phyloP scores from a whole-genome alignment of 1,140 invertebrate species.

The Bacillus rossius region DNA sequence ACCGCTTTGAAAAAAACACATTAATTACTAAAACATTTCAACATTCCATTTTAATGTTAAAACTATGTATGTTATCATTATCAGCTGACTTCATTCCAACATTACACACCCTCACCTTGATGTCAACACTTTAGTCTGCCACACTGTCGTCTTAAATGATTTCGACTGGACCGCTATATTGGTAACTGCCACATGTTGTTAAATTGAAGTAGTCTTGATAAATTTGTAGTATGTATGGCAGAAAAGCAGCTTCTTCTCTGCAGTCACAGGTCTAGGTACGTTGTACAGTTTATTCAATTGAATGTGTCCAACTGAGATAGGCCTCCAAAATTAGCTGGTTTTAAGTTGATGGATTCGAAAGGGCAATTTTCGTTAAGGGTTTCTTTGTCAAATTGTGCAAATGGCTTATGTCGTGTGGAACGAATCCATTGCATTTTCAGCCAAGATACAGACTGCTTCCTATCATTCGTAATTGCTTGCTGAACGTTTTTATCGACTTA shows the following conservation, averaged over 20 bases:
- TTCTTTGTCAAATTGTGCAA: constrained; percentile 15
- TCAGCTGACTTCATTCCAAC: constrained; percentile 4
- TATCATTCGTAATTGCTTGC: constrained; percentile 13
- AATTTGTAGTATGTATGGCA: constrained; percentile 18
- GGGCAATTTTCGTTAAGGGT: constrained; percentile 14
- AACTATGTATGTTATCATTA: constrained; percentile 19
- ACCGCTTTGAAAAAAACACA: too few species aligned
- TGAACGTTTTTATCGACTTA: constrained; percentile 3
- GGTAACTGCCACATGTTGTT: not conserved
- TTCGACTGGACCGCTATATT: not conserved
- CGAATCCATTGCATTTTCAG: constrained; percentile 19
- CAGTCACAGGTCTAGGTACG: constrained; percentile 13
- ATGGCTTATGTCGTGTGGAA: constrained; percentile 14
- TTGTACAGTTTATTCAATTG: constrained; percentile 16
- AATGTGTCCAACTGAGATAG: constrained; percentile 17
- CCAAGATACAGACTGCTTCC: constrained; percentile 12
- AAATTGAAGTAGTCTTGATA: constrained; percentile 21
- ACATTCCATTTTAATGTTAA: too few species aligned
- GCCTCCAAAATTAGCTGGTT: constrained; percentile 5
- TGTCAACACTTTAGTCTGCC: constrained; percentile 2
- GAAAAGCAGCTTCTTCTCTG: constrained; percentile 18
- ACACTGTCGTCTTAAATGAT: not conserved
- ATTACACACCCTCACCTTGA: too few species aligned
- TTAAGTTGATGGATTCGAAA: constrained; percentile 15
- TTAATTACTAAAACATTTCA: too few species aligned